These are phyloP conservation scores for Luperina nickerlii DNA, from an alignment of 2,888 invertebrate species.

Conservation along the genomic window DNA sequence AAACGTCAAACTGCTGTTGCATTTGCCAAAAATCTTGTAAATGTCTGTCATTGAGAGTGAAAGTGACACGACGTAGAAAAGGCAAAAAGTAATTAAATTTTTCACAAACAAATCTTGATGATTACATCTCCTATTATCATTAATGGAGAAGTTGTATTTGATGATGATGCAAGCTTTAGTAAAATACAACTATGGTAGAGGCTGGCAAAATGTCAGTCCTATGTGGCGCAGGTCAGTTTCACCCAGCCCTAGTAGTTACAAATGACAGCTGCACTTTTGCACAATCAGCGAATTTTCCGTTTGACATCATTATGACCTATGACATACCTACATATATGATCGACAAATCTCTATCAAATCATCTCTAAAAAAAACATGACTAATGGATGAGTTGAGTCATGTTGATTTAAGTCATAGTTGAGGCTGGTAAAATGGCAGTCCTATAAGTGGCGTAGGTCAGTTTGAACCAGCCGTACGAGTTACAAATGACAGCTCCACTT, in stretches of 20 bases:
- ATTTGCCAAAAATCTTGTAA: conserved; percentile 28
- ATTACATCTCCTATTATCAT: neutral
- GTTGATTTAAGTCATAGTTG: neutral
- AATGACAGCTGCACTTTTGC: neutral
- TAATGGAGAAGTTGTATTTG: neutral
- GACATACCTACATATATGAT: too few relatives aligned
- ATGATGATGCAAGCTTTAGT: neutral
- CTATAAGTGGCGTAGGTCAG: neutral
- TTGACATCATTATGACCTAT: too few relatives aligned
- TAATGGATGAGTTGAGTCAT: too few relatives aligned
- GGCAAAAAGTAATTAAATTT: neutral
- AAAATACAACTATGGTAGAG: neutral
- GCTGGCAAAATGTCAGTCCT: neutral
- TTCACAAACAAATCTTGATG: neutral
- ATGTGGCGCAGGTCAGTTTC: neutral
- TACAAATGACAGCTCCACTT: neutral
- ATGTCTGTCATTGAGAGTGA: conserved; percentile 7
- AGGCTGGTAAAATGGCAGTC: neutral
- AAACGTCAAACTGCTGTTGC: neutral
- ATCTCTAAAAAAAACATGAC: neutral
- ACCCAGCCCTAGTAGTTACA: neutral
- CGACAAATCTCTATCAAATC: too few relatives aligned
- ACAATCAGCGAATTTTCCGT: neutral
- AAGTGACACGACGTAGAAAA: conserved; percentile 15
- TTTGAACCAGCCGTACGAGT: neutral